Conservation (phyloP, 2,888 invertebrate genomes). For the Sphaerophoria taeniata region DNA sequence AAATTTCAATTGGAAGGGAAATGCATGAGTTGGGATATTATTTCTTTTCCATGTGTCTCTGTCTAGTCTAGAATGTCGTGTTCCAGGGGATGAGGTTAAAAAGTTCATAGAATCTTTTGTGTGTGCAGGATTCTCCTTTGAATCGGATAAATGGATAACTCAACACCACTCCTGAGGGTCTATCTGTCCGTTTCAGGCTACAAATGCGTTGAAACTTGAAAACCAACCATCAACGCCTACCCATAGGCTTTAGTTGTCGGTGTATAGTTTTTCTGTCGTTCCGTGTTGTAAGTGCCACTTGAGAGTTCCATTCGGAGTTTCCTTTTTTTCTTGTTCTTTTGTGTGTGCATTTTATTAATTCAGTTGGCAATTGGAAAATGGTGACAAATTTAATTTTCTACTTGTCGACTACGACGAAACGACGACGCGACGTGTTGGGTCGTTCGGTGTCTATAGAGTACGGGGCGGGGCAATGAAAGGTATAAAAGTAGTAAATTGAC, state of each 20-base stretch:
- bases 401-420: too few relatives aligned
- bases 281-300: constrained; percentile 53
- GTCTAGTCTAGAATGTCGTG: constrained; percentile 56
- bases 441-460: too few relatives aligned
- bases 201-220: too few relatives aligned
- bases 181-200: constrained; percentile 72
- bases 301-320: constrained; percentile 62
- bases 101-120: constrained; percentile 72
- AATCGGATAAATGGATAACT: constrained; percentile 74
- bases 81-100: constrained; percentile 17
- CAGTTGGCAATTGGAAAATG: constrained; percentile 65
- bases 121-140: constrained; percentile 59
- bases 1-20: constrained; percentile 65
- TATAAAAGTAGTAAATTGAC: too few relatives aligned
- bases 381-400: constrained; percentile 73
- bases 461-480: too few relatives aligned
- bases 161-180: constrained; percentile 71
- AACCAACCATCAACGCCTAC: constrained; percentile 10
- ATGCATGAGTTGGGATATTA: constrained; percentile 27
- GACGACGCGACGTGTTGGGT: too few relatives aligned
- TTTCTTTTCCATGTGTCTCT: not conserved
- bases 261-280: constrained; percentile 37
- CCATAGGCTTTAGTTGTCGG: not conserved
- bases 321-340: constrained; percentile 56
- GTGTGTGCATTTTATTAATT: constrained; percentile 66